A percentile compares a stretch with the other conserved stretches of the same genome.
Evolutionary conservation across 2,797 vertebrate genomes (phyloP).

Genomic region (Poeciliopsis infans): DNA sequence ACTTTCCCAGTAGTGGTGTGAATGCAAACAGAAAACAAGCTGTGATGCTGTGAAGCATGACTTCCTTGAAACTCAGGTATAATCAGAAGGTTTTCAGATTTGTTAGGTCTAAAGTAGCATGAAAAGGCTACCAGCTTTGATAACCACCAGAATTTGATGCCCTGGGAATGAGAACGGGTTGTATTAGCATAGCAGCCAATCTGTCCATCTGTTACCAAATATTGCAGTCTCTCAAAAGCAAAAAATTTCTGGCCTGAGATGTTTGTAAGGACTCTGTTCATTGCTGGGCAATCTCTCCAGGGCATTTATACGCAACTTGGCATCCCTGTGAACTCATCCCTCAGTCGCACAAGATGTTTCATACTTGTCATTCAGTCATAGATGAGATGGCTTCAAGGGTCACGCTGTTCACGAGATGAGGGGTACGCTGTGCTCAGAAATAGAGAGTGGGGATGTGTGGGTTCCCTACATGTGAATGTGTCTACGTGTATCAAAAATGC

Average conservation of each 20-base stretch:
- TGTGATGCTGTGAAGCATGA: not conserved
- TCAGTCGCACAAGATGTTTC: constrained; percentile 64
- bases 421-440: constrained; percentile 22
- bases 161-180: constrained; percentile 3
- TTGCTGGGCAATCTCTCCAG: constrained; percentile 50
- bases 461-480: constrained; percentile 11
- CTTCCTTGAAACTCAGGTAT: not conserved
- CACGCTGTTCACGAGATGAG: constrained; percentile 50
- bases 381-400: constrained; percentile 71
- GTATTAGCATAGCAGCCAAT: not conserved
- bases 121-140: constrained; percentile 4
- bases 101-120: constrained; percentile 7
- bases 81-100: not conserved
- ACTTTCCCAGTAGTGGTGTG: not conserved
- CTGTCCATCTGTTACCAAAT: constrained; percentile 26
- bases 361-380: constrained; percentile 54
- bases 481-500: constrained; percentile 1
- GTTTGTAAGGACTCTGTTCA: constrained; percentile 43
- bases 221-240: constrained; percentile 33
- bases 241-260: constrained; percentile 27
- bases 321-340: constrained; percentile 64
- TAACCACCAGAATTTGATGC: constrained; percentile 8
- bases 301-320: constrained; percentile 54
- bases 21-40: not conserved
- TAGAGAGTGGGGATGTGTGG: not conserved